These are phyloP conservation scores for Muscina levida DNA, from an alignment of 2,888 invertebrate genomes.

Conservation along the genomic window DNA sequence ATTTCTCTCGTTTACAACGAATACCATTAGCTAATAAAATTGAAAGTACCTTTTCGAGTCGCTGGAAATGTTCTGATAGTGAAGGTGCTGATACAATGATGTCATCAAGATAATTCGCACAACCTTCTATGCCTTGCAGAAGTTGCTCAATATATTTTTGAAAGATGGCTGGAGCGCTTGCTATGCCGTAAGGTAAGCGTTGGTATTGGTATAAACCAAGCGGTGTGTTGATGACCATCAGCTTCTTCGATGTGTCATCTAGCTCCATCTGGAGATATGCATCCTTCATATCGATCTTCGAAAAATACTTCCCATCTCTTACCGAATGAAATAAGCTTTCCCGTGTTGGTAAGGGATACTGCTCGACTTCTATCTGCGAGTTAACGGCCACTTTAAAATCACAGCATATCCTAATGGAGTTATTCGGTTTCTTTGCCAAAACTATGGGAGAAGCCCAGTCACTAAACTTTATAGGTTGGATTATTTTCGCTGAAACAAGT, in stretches of 20 bases:
- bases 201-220: slow-evolving; percentile 66
- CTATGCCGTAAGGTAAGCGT: slow-evolving; percentile 63
- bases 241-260: slow-evolving; percentile 40
- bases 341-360: slow-evolving; percentile 60
- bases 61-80: slow-evolving; percentile 42
- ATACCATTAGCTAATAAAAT: slow-evolving; percentile 58
- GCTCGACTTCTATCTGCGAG: slow-evolving; percentile 68
- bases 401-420: slow-evolving; percentile 67
- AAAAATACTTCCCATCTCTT: slow-evolving; percentile 49
- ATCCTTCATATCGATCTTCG: slow-evolving; percentile 51
- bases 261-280: slow-evolving; percentile 55
- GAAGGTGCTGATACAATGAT: slow-evolving; percentile 55
- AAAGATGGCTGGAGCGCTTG: slow-evolving; percentile 62
- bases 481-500: slow-evolving; percentile 22
- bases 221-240: slow-evolving; percentile 57
- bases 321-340: slow-evolving; percentile 49
- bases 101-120: slow-evolving; percentile 60
- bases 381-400: slow-evolving; percentile 67
- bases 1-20: slow-evolving; percentile 44
- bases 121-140: slow-evolving; percentile 46
- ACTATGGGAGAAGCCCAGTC: slow-evolving; percentile 74
- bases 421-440: slow-evolving; percentile 70
- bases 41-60: slow-evolving; percentile 41
- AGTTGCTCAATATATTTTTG: slow-evolving; percentile 66
- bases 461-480: slow-evolving; percentile 67